Evolutionary conservation across 92 coral and sea anemone species (phyloP).

Genomic region (Epizoanthus scotinus): DNA sequence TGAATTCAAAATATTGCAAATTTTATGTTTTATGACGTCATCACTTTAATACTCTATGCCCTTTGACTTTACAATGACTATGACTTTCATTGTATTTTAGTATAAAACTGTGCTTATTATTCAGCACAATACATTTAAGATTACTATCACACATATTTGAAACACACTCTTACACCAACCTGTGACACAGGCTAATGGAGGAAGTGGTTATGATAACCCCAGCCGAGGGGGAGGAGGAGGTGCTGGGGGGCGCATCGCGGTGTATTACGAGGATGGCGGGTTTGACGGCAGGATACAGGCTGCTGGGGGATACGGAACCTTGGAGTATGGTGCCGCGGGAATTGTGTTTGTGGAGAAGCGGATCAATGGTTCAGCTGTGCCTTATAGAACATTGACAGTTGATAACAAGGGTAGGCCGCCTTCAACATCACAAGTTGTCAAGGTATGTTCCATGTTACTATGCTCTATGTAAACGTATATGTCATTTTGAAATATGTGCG

Average conservation of each 20-base stretch:
- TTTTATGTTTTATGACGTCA: too few species aligned
- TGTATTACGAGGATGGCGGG: constrained; percentile 55
- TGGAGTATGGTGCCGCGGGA: constrained; percentile 73
- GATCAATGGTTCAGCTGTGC: constrained; percentile 12
- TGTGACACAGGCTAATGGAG: constrained; percentile 60
- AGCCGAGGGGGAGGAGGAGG: constrained; percentile 73
- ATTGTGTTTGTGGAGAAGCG: constrained; percentile 53
- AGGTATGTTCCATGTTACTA: constrained; percentile 14
- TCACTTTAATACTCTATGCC: too few species aligned
- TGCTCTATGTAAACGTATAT: neutral
- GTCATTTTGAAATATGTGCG: too few species aligned
- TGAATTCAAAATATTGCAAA: too few species aligned
- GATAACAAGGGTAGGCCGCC: constrained; percentile 57
- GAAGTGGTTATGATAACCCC: constrained; percentile 50
- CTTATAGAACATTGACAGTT: constrained; percentile 40
- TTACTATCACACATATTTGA: neutral
- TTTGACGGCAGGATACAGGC: constrained; percentile 65
- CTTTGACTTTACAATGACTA: too few species aligned
- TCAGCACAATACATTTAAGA: neutral
- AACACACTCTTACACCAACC: neutral
- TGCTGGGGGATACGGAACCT: constrained; percentile 61
- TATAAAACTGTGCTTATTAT: neutral
- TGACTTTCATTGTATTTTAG: too few species aligned
- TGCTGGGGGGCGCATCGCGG: constrained; percentile 72
- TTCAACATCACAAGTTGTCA: constrained; percentile 47